These are phyloP conservation scores for Lasiurus borealis DNA, from an alignment of 2,113 vertebrate species.

Conservation along the genomic window DNA sequence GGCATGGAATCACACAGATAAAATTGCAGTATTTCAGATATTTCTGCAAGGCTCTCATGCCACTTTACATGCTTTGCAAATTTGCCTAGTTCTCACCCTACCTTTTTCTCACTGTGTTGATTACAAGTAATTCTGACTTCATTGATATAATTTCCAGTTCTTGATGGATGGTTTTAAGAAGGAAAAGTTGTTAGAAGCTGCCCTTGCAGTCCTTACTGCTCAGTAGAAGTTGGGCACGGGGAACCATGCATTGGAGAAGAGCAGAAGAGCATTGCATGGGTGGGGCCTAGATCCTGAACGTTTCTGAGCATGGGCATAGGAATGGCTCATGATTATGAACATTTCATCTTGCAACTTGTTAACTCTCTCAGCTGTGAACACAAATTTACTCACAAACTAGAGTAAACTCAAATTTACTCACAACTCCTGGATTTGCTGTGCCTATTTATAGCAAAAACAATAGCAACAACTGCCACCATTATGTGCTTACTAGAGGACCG, in stretches of 20 bases:
- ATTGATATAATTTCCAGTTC: neutral
- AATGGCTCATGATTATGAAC: neutral
- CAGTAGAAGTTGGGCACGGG: neutral
- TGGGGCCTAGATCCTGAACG: neutral
- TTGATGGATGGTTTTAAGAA: neutral
- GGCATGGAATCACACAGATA: neutral
- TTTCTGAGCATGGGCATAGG: neutral
- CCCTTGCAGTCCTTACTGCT: neutral
- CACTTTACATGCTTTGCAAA: neutral
- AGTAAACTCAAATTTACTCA: neutral
- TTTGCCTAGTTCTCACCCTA: neutral
- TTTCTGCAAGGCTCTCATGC: neutral
- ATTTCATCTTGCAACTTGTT: neutral
- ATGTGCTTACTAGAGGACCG: neutral
- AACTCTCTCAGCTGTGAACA: no score
- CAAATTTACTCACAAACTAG: neutral
- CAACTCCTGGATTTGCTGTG: neutral
- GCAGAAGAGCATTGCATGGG: neutral
- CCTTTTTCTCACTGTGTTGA: neutral
- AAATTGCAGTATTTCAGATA: neutral
- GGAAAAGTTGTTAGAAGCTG: neutral
- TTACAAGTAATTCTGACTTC: neutral
- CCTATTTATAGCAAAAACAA: neutral
- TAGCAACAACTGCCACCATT: neutral
- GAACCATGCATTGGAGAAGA: neutral